phyloP scores from a whole-genome alignment of 2,113 vertebrate genomes.

The Menidia beryllina region DNA sequence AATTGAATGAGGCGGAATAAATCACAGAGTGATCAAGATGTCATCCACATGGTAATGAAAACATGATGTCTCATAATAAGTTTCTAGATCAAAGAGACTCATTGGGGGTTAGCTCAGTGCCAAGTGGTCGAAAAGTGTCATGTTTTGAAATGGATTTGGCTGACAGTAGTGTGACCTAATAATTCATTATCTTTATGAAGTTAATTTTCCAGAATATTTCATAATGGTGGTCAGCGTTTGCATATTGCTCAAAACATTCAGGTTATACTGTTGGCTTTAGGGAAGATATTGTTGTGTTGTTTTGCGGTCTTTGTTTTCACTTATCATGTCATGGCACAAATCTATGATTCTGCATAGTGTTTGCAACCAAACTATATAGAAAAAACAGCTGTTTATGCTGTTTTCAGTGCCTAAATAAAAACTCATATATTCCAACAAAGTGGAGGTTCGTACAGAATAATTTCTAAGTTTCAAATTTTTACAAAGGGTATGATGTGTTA shows the following conservation, averaged over 20 bases:
- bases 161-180: conserved; percentile 30
- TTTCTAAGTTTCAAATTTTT: background rate
- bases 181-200: conserved; percentile 38
- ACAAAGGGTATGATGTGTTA: background rate
- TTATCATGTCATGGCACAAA: no score
- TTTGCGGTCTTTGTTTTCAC: background rate
- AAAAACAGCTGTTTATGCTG: background rate
- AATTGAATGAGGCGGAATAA: conserved; percentile 74
- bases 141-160: conserved; percentile 29
- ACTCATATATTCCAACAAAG: background rate
- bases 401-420: background rate
- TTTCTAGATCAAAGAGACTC: conserved; percentile 66
- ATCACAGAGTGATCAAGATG: conserved; percentile 77
- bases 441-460: background rate
- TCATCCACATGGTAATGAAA: conserved; percentile 79
- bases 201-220: conserved; percentile 21
- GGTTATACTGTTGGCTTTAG: background rate
- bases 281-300: no score
- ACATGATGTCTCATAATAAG: conserved; percentile 74
- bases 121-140: conserved; percentile 42
- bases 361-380: background rate
- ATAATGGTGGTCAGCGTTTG: conserved; percentile 1
- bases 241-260: background rate
- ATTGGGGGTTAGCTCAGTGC: conserved; percentile 48
- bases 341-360: background rate